Base-by-base conservation (phyloP, 2,888 invertebrate species). In the Watsonalla binaria region DNA sequence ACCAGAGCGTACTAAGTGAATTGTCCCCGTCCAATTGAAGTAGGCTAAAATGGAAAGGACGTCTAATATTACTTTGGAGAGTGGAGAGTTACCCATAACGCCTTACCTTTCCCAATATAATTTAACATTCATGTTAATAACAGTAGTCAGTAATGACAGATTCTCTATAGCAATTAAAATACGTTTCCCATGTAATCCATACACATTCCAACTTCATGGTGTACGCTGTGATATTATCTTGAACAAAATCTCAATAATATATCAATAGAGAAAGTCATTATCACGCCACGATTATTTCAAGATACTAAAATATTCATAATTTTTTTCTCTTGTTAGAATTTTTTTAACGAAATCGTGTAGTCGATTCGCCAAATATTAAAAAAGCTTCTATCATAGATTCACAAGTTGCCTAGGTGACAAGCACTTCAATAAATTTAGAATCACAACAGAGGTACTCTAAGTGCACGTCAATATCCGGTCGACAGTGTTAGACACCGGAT, bases 391-490 rank as follows among this genome's bases (percentile, higher is more conserved):
- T 24, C 24, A 24, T 24, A 24, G 24, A 24, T 24, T 24, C 24
- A 4, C 24, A 24, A 24, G 24, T 24, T 24, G 24, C 24, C 24
- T 24, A 24, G 24, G 24, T 24, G 24, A 24, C 24, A 24, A 4
- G 24, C 24, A 24, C 24, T 24, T 24, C 24, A 24, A 24, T 24
- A 24, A 24, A 1, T 4, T 24, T 5, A 42, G 6, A 42, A 42
- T 8, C 42, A 42, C 42, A 11, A 42, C 37, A 37, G 7, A 37
- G 6, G 8, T 64, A 68, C 61, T 58, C 69, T 63, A 66, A 69
- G 65, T 61, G 66, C 66, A 67, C 62, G 72, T 65, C 68, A 74
- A 79, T 80, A 72, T 82, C 82, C 83, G 80, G 70, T 51, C 67
- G 62, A 67, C 56, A 62, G 67, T 58, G 61, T 61, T 65, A 68